Percentiles rank a stretch among this genome's conserved stretches.
Evolutionary conservation across 2,888 invertebrate genomes (phyloP).

Genomic region (Cremastobaeus sp.): DNA sequence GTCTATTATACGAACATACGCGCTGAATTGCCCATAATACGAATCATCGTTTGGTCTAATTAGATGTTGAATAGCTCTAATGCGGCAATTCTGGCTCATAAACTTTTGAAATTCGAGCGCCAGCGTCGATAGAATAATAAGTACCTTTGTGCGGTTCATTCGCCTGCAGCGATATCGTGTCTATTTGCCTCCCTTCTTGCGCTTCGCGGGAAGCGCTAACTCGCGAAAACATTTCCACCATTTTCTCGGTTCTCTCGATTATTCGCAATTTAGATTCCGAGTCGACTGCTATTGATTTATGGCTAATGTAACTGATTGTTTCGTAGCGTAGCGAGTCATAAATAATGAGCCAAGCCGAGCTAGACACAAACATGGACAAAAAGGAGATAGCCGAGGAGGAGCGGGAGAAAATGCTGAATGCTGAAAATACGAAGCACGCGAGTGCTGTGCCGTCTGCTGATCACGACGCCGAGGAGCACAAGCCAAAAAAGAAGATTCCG

Average conservation of each 20-base stretch:
- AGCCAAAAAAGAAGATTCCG: conserved; percentile 86
- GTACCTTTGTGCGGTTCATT: conserved; percentile 30
- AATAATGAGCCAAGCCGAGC: conserved; percentile 68
- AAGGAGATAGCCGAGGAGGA: conserved; percentile 77
- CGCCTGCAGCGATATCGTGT: neutral
- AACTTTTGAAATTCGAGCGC: conserved; percentile 42
- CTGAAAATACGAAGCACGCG: conserved; percentile 81
- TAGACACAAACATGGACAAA: conserved; percentile 74
- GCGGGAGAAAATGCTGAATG: conserved; percentile 83
- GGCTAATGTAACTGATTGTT: conserved; percentile 13
- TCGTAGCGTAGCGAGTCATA: conserved; percentile 28
- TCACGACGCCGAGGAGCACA: conserved; percentile 79
- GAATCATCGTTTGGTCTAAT: conserved; percentile 55
- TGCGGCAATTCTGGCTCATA: conserved; percentile 36
- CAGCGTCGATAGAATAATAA: conserved; percentile 31
- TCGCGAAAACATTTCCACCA: too few species aligned
- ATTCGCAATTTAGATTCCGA: neutral
- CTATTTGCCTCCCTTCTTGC: too few species aligned
- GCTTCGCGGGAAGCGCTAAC: too few species aligned
- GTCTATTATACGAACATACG: conserved; percentile 40
- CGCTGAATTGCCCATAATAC: conserved; percentile 49
- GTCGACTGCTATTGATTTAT: conserved; percentile 10
- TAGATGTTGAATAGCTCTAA: conserved; percentile 51
- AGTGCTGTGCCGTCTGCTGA: conserved; percentile 77
- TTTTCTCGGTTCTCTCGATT: neutral